A percentile compares a stretch with the other conserved stretches of the same genome.
These are phyloP conservation scores for Tetragonula clypearis DNA, from an alignment of 1,140 invertebrate genomes.

Conservation along the genomic window DNA sequence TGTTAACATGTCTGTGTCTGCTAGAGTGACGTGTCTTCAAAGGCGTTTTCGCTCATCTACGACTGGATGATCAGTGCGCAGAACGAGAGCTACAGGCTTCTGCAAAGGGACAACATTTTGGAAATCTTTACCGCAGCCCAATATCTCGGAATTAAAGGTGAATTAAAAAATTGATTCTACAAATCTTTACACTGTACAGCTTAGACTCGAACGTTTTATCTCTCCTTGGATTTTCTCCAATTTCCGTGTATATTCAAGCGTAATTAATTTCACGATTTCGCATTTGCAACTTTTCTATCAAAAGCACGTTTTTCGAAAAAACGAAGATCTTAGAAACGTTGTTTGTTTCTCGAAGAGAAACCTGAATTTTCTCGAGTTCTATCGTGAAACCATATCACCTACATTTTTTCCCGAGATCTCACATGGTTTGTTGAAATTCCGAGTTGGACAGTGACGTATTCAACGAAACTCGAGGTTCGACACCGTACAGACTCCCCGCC, in stretches of 20 bases:
- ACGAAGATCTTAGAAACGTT: neutral
- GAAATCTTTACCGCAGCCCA: constrained; percentile 87
- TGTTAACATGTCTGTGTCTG: neutral
- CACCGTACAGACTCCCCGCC: constrained; percentile 13
- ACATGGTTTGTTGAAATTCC: constrained; percentile 44
- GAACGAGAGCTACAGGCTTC: constrained; percentile 82
- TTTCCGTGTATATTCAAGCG: too few species aligned
- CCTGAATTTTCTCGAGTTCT: neutral
- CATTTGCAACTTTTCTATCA: neutral
- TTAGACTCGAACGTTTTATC: too few species aligned
- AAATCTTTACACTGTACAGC: neutral
- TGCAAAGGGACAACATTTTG: constrained; percentile 86
- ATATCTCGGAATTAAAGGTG: constrained; percentile 86
- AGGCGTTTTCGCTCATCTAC: constrained; percentile 87
- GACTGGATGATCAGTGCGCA: constrained; percentile 88
- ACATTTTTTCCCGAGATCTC: constrained; percentile 16
- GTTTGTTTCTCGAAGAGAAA: too few species aligned
- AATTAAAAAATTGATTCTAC: neutral
- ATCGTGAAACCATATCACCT: neutral
- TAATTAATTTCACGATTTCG: neutral
- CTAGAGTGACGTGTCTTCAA: constrained; percentile 82
- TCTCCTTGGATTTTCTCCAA: too few species aligned
- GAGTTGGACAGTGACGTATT: constrained; percentile 53
- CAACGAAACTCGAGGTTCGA: constrained; percentile 24
- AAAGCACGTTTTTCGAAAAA: neutral